phyloP scores from a whole-genome alignment of 2,113 vertebrate genomes.

The Indri indri region DNA sequence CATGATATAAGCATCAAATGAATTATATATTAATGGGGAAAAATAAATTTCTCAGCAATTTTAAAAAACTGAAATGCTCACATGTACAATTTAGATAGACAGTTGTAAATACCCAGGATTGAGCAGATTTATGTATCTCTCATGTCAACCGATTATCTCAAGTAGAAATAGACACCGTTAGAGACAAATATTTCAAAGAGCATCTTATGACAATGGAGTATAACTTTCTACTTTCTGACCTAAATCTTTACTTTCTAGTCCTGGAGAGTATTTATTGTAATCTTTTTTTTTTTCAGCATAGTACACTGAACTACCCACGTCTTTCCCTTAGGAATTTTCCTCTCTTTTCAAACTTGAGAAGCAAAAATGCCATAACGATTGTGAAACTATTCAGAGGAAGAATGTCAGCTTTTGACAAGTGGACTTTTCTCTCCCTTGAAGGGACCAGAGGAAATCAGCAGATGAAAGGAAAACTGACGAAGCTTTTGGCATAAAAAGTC shows the following conservation, averaged over 20 bases:
- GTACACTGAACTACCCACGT: not conserved
- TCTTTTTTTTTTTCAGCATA: not conserved
- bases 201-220: not conserved
- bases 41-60: not conserved
- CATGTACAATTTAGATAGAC: not conserved
- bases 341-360: slow-evolving; percentile 15
- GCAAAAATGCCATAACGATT: slow-evolving; percentile 1
- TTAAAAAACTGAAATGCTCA: not conserved
- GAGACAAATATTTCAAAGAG: slow-evolving; percentile 26
- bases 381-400: not conserved
- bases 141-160: not conserved
- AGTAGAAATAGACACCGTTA: not conserved
- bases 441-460: not conserved
- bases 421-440: slow-evolving; percentile 43
- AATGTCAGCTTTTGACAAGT: not conserved
- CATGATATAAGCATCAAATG: not conserved
- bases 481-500: not conserved
- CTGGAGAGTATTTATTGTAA: not conserved
- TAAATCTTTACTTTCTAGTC: not conserved
- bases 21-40: not conserved
- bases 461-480: slow-evolving; percentile 26
- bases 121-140: not conserved
- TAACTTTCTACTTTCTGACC: not conserved
- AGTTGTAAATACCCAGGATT: not conserved
- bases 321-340: not conserved